A percentile compares a stretch with the other conserved stretches of the same genome.
Conservation (phyloP, 2,113 vertebrate genomes). For the Stegastes partitus region DNA sequence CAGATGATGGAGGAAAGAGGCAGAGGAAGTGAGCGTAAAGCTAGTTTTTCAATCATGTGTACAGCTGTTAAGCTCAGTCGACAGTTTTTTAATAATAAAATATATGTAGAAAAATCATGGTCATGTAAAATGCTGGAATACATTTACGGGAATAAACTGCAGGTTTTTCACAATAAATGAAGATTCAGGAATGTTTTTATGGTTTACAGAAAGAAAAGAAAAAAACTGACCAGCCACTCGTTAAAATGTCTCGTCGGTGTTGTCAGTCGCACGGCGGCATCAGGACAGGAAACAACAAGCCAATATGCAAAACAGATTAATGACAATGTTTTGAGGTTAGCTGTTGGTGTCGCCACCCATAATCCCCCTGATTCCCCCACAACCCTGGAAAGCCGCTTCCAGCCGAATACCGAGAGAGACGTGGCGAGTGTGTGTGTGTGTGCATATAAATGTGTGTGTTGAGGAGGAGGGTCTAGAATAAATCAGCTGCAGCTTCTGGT, state of each 20-base stretch:
- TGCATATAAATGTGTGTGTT: constrained; percentile 25
- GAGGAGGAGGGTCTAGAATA: constrained; percentile 36
- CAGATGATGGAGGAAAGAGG: constrained; percentile 5
- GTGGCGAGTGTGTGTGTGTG: constrained; percentile 3
- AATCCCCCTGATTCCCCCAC: constrained; percentile 63
- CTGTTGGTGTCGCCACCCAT: constrained; percentile 50
- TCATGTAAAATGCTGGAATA: neutral
- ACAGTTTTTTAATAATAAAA: too few relatives aligned
- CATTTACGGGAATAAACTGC: neutral
- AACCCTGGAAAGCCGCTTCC: constrained; percentile 63
- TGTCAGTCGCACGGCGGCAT: neutral
- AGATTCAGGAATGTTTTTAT: neutral
- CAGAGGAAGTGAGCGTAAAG: neutral
- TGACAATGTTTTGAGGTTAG: constrained; percentile 46
- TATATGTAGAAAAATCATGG: too few relatives aligned
- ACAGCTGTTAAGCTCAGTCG: neutral
- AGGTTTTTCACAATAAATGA: neutral
- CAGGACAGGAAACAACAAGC: constrained; percentile 12
- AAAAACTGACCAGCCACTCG: neutral
- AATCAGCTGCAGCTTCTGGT: constrained; percentile 44
- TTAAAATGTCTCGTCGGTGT: neutral
- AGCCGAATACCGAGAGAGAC: constrained; percentile 43
- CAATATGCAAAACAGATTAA: constrained; percentile 46
- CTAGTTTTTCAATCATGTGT: constrained; percentile 9
- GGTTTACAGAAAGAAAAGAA: neutral